Percentiles rank a stretch among this genome's conserved stretches.
phyloP scores from a whole-genome alignment of 2,797 vertebrate genomes.

The Hafferia zeledoni region DNA sequence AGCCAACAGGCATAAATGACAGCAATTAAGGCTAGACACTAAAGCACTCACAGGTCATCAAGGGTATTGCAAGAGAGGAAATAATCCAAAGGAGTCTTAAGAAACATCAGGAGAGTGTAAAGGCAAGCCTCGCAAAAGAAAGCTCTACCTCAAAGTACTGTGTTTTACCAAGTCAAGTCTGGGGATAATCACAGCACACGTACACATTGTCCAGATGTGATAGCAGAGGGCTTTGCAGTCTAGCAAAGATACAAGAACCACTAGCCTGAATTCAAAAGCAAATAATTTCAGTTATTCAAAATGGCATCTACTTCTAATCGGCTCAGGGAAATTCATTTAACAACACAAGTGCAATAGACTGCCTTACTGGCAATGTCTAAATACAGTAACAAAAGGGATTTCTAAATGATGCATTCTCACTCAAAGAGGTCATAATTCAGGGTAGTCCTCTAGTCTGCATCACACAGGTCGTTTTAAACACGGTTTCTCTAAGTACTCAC shows the following conservation, averaged over 20 bases:
- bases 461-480: not conserved
- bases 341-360: not conserved
- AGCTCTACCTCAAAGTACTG: not conserved
- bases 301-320: not conserved
- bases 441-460: not conserved
- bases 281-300: not conserved
- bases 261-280: not conserved
- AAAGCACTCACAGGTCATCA: not conserved
- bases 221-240: not conserved
- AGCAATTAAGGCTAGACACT: not conserved
- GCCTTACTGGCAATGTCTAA: not conserved
- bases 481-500: not conserved
- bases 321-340: not conserved
- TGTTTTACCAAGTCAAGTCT: not conserved
- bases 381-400: not conserved
- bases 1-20: not conserved
- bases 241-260: not conserved
- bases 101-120: not conserved
- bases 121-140: not conserved
- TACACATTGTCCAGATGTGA: not conserved
- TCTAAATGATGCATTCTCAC: not conserved
- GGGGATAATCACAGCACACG: not conserved
- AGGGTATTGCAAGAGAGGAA: not conserved
- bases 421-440: not conserved
- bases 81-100: not conserved